These are phyloP conservation scores for Tetragnatha versicolor DNA, from an alignment of 1,140 invertebrate species.

Conservation along the genomic window DNA sequence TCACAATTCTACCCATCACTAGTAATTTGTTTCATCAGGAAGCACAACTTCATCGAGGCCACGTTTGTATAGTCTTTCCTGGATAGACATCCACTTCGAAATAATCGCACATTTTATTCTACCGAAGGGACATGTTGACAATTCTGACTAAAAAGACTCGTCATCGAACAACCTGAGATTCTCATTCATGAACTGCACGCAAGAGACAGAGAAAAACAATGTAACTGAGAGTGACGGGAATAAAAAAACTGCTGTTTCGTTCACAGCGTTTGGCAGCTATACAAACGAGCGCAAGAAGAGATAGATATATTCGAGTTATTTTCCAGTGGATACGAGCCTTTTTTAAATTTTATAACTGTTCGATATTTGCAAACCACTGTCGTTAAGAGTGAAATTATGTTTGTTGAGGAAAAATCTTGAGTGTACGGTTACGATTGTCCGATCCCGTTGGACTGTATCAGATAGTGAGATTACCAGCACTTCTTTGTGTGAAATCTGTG, in stretches of 20 bases:
- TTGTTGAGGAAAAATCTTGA: too few relatives aligned
- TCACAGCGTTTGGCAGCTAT: constrained; percentile 49
- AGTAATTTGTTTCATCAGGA: constrained; percentile 1
- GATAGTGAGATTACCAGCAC: constrained; percentile 32
- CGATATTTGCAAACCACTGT: not conserved
- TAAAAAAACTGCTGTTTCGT: constrained; percentile 10
- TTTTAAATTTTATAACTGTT: constrained; percentile 32
- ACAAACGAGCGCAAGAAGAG: not conserved
- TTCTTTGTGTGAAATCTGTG: constrained; percentile 8
- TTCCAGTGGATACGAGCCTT: not conserved
- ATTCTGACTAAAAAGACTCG: not conserved
- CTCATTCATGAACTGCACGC: too few relatives aligned
- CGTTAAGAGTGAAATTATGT: not conserved
- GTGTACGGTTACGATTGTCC: too few relatives aligned
- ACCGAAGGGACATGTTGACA: not conserved
- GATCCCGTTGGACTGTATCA: not conserved
- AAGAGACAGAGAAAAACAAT: too few relatives aligned
- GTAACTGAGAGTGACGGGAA: too few relatives aligned
- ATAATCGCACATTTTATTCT: constrained; percentile 26
- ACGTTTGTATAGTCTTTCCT: not conserved
- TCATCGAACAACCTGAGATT: not conserved
- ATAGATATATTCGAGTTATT: constrained; percentile 33
- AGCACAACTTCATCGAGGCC: constrained; percentile 41
- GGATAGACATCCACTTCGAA: not conserved
- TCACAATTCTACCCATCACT: too few relatives aligned